Base-by-base conservation (phyloP, 2,888 invertebrate species). In the Pimpla rufipes region DNA sequence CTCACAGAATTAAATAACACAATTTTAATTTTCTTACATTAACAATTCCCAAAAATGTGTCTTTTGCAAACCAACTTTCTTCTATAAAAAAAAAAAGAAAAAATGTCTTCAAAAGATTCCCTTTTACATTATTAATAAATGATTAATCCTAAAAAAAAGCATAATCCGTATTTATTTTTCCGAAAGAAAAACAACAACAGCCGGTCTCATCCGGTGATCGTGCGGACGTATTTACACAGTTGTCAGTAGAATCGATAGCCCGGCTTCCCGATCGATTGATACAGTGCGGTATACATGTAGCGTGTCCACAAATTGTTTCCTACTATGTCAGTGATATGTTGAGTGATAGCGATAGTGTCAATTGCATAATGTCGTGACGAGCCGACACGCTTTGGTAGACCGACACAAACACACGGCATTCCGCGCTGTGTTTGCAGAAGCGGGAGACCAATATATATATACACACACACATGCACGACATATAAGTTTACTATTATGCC, bases 301-400 rank as follows among this genome's bases (percentile, higher is more conserved):
- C n/a, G 3, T 40, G 8, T 37, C 62, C 62, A 37, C 40, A 62
- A 62, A 62, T 62, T 62, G 18, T 62, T 62, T 16, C 62, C 62
- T 37, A 55, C 55, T 29, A 35, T 59, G 57, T 59, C 16, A n/a
- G n/a, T 1, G n/a, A 59, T 59, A n/a, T 35, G 35, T 35, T 29
- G 57, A 57, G 10, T n/a, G 57, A 29, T 57, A 29, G 57, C 57
- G n/a, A 59, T 59, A 35, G 29, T 35, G 35, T 59, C 35, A 59
- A 59, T 35, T 35, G 35, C 57, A 59, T 59, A 35, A 35, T 35
- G 35, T 35, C 29, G 35, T 35, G 55, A 55, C 57, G n/a, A n/a
- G 2, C n/a, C 5, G 13, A 35, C 8, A n/a, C 21, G 21, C 10
- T 52, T 52, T 21, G 0, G 10, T 21, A 52, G 18, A 52, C 52